These are phyloP conservation scores for Apteryx mantelli DNA, from an alignment of 2,113 vertebrate species.

Conservation along the genomic window DNA sequence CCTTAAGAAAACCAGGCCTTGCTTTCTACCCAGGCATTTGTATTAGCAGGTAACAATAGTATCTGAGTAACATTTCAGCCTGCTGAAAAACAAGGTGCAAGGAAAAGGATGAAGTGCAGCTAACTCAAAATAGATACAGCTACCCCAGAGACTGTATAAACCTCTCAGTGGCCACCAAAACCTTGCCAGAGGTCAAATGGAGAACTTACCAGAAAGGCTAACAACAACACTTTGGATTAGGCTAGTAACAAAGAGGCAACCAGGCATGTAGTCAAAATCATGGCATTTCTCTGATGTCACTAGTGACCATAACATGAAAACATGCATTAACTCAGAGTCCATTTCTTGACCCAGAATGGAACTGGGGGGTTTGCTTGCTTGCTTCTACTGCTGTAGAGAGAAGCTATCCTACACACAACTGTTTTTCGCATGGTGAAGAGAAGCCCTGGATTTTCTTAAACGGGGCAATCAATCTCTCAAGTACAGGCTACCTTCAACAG, in stretches of 20 bases:
- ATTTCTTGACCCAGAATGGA: not conserved
- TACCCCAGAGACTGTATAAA: not conserved
- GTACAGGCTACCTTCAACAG: not conserved
- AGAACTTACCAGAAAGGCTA: not conserved
- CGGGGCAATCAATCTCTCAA: not conserved
- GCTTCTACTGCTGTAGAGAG: not conserved
- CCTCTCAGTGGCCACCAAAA: not conserved
- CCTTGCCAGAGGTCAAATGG: not conserved
- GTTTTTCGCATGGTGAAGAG: not conserved
- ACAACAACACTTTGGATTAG: not conserved
- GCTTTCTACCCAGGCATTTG: not conserved
- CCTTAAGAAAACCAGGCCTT: not conserved
- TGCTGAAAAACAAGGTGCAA: not conserved
- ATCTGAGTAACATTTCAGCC: not conserved
- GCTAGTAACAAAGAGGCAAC: not conserved
- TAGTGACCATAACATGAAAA: not conserved
- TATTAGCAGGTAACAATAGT: not conserved
- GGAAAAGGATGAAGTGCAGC: not conserved
- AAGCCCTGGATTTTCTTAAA: not conserved
- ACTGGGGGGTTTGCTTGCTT: not conserved
- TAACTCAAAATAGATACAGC: not conserved
- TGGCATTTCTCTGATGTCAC: not conserved
- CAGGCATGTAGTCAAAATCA: not conserved
- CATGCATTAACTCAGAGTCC: not conserved
- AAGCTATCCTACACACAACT: not conserved